A percentile compares a stretch with the other conserved stretches of the same genome.
Conservation (phyloP, 2,113 vertebrate species). For the Lanius collurio region DNA sequence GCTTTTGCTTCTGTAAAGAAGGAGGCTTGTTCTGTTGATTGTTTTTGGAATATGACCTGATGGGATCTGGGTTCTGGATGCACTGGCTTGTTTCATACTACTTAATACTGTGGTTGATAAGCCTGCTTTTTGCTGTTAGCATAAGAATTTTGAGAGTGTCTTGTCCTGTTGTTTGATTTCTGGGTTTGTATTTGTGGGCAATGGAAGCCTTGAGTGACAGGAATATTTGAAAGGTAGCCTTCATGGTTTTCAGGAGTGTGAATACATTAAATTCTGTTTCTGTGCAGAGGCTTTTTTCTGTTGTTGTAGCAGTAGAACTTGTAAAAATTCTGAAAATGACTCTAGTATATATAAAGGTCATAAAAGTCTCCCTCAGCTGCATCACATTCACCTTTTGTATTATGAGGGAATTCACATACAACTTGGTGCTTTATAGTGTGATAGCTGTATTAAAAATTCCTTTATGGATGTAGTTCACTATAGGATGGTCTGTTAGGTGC, state of each 20-base stretch:
- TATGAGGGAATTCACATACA: conserved; percentile 53
- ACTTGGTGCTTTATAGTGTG: conserved; percentile 66
- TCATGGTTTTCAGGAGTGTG: background rate
- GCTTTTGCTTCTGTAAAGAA: background rate
- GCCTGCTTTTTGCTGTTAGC: background rate
- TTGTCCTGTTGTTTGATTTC: background rate
- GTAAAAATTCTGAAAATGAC: conserved; percentile 63
- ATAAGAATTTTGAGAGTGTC: background rate
- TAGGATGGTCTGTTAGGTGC: conserved; percentile 32
- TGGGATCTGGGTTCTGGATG: background rate
- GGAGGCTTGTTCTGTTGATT: background rate
- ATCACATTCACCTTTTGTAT: conserved; percentile 61
- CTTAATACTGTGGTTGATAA: background rate
- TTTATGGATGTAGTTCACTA: conserved; percentile 72
- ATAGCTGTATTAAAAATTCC: conserved; percentile 71
- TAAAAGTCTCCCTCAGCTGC: conserved; percentile 63
- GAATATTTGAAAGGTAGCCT: background rate
- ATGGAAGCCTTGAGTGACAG: background rate
- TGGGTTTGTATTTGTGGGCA: background rate
- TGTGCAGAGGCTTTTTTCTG: background rate
- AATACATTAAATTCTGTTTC: background rate
- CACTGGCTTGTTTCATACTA: background rate
- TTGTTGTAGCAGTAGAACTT: background rate
- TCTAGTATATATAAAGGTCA: conserved; percentile 64
- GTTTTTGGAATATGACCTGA: background rate